Evolutionary conservation across 2,888 invertebrate species (phyloP), one percentile per base, ranked within the genome.

Genomic region (Spisula subtruncata): DNA sequence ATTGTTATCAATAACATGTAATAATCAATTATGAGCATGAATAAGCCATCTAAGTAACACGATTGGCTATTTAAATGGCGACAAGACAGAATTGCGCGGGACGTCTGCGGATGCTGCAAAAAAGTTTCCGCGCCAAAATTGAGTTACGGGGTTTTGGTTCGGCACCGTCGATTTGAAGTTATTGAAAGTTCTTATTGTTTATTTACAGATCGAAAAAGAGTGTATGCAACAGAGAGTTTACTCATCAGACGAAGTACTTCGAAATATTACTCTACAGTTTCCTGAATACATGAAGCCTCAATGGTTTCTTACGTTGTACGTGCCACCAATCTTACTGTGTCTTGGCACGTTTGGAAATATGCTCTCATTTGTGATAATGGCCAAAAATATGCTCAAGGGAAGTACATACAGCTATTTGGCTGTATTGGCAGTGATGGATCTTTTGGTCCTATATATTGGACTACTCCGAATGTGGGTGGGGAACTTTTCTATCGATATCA

Each of bases 391-490:
- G 96, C 91, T 94, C 10, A 94, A 95, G 85, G 95, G 96, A 14
- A 96, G 96, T 6, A 96, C 96, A 6, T 97, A 96, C 92, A 94
- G 95, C 51, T 97, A 96, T 89, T 93, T 97, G 25, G 95, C 96
- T 14, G 94, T 95, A 16, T 92, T 97, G 81, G 95, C 97, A 0
- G 90, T 97, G 0, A 94, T 95, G 75, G 97, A 97, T 86, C 94
- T 96, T 2, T 71, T 96, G 10, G 96, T 97, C 1, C 92, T 97
- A n/a, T 96, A 96, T 84, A 93, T 96, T n/a, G 97, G 97, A 8
- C 91, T 96, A 29, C 91, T 97, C 35, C 90, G 95, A 54, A 93
- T 95, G 75, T 97, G 96, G 96, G 91, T 96, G 2, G 95, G 95
- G 0, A 95, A 96, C 85, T 93, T 96, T 46, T 95, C 96, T 1